Base-by-base conservation (phyloP, 2,888 invertebrate genomes). In the Frankliniella intonsa region DNA sequence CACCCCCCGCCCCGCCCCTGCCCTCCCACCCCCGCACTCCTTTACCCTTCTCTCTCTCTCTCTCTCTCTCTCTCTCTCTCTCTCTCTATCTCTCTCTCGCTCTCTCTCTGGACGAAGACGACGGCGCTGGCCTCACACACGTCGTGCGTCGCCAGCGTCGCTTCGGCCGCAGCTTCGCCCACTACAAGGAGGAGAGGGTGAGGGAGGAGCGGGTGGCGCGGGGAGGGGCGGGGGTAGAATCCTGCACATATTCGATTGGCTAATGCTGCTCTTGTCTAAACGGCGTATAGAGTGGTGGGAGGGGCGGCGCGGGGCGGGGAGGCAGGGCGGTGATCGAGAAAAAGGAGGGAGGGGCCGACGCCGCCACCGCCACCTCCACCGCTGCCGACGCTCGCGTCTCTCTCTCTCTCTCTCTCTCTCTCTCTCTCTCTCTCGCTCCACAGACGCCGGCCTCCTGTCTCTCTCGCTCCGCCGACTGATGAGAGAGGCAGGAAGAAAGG, bases 231-330 rank as follows among this genome's bases (percentile, higher is more conserved):
- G 69, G 69, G 25, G 25, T 22, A 12, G 69, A 8, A 12, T 25
- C 69, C 25, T 76, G 69, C 69, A 76, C 69, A 76, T 76, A 76
- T 76, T 76, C 69, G 69, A 76, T 76, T 76, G 69, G 69, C 69
- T 76, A 76, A 76, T 76, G 69, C 69, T 76, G 25, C 69, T 76
- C 69, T 76, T 76, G 69, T 76, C 69, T 25, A 76, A 76, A 76
- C 69, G 69, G 22, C 69, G 69, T 25, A 25, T 25, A 25, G 25
- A 76, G 25, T 76, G 69, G 69, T 25, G 69, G 69, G 69, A 76
- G 69, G 69, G 69, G 25, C 69, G 69, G 69, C 25, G 69, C 69
- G 25, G 25, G 25, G 69, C 69, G 69, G 69, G 69, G 69, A 11
- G 69, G 12, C 38, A 25, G 69, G 69, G 22, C 12, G 25, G 69